Evolutionary conservation across 92 coral and sea anemone species (phyloP), one percentile per base, ranked within the genome.

Genomic region (Paragorgia papillata): DNA sequence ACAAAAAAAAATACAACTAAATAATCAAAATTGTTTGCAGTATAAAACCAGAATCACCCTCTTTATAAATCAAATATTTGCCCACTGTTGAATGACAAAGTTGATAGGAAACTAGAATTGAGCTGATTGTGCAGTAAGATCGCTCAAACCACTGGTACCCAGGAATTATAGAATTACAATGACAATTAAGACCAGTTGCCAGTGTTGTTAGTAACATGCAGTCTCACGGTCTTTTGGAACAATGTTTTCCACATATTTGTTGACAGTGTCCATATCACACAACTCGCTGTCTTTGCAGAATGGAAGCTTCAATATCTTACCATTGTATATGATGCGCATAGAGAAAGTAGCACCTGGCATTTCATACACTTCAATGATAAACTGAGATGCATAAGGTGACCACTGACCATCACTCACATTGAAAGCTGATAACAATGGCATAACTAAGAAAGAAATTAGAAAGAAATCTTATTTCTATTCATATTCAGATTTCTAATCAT

Each of bases 331-430:
- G 29, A 89, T 79, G n/a, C 91, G 87, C 26, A 95, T 89, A 37
- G 91, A 89, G 63, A 74, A 91, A 15, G 53, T 49, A 5, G 71
- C 81, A 21, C 69, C 58, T 7, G 79, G 17, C 32, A 60, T 79
- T 51, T 91, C 84, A 39, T 75, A 84, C 51, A 95, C 83, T 81
- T 95, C 99, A 39, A 95, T 44, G 35, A 81, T 87, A 3, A 95
- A 53, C 69, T 91, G 56, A 6, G 99, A 87, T 17, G 99, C 97
- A 26, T 91, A 95, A 1, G 99, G 96, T 5, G 92, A 80, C 99
- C 99, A 95, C 9, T 82, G 62, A 57, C 80, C 65, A 40, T 89
- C 96, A 53, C 83, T 79, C n/a, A 90, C 86, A 61, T 89, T 91
- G 62, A 91, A 88, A 17, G 99, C 99, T 27, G 80, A 69, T 33